A percentile compares a stretch with the other conserved stretches of the same genome.
These are phyloP conservation scores for Gallinago paraguaiae DNA, from an alignment of 2,113 vertebrate species.

Conservation along the genomic window DNA sequence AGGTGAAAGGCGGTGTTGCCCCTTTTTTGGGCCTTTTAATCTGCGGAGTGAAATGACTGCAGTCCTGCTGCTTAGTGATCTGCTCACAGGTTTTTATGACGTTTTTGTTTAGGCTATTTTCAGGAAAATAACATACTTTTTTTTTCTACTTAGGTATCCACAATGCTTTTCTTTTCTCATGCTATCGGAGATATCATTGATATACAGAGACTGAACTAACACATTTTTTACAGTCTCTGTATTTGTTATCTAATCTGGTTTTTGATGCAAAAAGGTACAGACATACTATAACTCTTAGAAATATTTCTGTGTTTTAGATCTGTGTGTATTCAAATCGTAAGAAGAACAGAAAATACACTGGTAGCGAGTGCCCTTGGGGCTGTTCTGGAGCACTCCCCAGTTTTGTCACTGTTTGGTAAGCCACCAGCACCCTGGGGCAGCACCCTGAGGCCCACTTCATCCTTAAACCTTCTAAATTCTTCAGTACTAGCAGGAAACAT, in stretches of 20 bases:
- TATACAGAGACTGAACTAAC: neutral
- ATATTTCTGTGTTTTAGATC: neutral
- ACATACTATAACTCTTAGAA: neutral
- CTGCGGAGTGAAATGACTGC: neutral
- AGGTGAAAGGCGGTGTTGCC: neutral
- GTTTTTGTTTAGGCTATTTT: neutral
- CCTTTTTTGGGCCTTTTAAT: neutral
- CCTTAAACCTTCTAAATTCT: neutral
- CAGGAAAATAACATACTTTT: neutral
- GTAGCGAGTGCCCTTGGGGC: neutral
- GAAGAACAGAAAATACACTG: neutral
- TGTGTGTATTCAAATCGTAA: neutral
- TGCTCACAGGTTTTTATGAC: neutral
- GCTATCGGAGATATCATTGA: neutral
- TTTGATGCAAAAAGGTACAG: neutral
- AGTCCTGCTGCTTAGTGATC: neutral
- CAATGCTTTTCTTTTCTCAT: neutral
- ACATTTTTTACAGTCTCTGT: neutral
- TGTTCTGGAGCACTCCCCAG: neutral
- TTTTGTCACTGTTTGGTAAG: neutral
- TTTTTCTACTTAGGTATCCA: neutral
- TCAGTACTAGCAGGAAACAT: neutral
- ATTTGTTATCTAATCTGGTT: neutral
- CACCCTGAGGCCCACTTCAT: neutral
- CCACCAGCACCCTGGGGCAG: accelerated